Conservation (phyloP, 2,888 invertebrate species). For the Mesorhabditis belari region DNA sequence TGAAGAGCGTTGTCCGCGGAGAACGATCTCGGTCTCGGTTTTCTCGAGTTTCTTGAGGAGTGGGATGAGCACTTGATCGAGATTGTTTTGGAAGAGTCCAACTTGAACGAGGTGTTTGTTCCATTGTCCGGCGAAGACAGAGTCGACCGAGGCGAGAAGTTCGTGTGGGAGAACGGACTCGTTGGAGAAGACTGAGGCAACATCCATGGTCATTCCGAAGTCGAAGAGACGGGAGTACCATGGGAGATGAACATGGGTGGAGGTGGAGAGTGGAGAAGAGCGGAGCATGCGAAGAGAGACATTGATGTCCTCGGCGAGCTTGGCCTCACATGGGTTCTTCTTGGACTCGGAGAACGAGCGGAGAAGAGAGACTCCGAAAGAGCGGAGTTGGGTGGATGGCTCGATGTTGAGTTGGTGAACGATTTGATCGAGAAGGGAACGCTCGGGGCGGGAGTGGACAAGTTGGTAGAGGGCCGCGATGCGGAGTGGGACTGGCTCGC, state of each 20-base stretch:
- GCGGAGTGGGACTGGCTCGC: conserved; percentile 35
- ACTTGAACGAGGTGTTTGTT: conserved; percentile 25
- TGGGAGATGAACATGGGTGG: conserved; percentile 24
- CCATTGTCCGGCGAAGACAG: conserved; percentile 38
- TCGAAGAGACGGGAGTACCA: conserved; percentile 24
- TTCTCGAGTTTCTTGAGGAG: conserved; percentile 14
- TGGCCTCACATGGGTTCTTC: conserved; percentile 33
- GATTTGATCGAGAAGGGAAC: conserved; percentile 34
- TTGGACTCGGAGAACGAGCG: conserved; percentile 23
- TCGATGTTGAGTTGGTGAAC: conserved; percentile 27
- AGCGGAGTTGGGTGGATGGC: conserved; percentile 32
- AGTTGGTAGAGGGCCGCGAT: conserved; percentile 35
- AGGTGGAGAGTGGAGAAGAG: conserved; percentile 18
- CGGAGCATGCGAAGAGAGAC: conserved; percentile 18
- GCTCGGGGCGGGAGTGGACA: conserved; percentile 30
- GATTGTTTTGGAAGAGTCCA: conserved; percentile 37
- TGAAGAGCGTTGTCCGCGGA: conserved; percentile 21
- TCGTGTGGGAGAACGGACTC: conserved; percentile 33
- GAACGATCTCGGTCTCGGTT: conserved; percentile 13
- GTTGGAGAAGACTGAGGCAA: conserved; percentile 33
- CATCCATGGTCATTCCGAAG: conserved; percentile 30
- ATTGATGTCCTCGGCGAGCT: conserved; percentile 19
- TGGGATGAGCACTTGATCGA: conserved; percentile 21
- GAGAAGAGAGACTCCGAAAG: conserved; percentile 34
- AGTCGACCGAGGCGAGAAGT: conserved; percentile 28